A percentile compares a stretch with the other conserved stretches of the same genome.
Conservation (phyloP, 2,113 vertebrate species). For the Camelus bactrianus region DNA sequence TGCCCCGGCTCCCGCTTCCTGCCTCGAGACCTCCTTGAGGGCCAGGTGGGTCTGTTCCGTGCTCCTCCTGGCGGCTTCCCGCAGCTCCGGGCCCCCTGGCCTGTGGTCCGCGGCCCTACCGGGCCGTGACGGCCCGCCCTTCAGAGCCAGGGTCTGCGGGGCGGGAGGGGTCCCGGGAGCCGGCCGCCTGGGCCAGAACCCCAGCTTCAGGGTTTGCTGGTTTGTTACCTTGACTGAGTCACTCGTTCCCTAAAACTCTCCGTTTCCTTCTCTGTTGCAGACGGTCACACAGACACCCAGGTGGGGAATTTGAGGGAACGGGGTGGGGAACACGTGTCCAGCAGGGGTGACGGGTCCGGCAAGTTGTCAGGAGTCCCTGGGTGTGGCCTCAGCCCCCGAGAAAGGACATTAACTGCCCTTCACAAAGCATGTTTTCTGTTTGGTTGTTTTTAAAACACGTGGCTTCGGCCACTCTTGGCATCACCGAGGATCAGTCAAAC, state of each 20-base stretch:
- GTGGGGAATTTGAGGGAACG: fast-evolving
- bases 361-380: fast-evolving
- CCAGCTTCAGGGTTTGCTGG: not conserved
- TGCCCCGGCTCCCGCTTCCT: too few species aligned
- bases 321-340: fast-evolving
- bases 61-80: too few species aligned
- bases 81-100: too few species aligned
- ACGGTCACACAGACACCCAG: too few species aligned
- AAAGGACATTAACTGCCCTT: fast-evolving
- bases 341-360: fast-evolving
- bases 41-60: too few species aligned
- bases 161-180: too few species aligned
- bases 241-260: fast-evolving
- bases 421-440: fast-evolving
- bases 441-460: not conserved
- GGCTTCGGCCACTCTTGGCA: not conserved
- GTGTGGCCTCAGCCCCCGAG: fast-evolving
- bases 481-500: too few species aligned
- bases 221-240: not conserved
- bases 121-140: too few species aligned
- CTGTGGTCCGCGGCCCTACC: too few species aligned
- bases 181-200: fast-evolving
- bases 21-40: too few species aligned
- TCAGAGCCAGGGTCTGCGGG: too few species aligned
- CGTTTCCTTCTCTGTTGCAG: not conserved